Evolutionary conservation across 2,113 vertebrate genomes (phyloP).

Genomic region (Sakesphorus luctuosus): DNA sequence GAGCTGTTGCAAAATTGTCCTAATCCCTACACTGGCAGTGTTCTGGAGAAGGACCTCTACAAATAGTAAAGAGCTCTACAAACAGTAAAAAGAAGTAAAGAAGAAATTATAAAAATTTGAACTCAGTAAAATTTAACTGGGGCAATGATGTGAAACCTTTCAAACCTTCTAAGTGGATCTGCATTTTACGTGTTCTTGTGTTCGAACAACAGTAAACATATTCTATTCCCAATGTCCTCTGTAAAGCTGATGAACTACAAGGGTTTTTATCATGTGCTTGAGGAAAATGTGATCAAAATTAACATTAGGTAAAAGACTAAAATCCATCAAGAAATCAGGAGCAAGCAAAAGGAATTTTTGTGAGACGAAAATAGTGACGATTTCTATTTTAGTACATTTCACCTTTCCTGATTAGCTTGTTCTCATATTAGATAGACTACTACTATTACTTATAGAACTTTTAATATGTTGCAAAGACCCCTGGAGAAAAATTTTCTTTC

Average conservation of each 20-base stretch:
- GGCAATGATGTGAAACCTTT: background rate
- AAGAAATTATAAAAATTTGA: background rate
- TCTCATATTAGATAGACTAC: background rate
- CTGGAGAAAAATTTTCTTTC: background rate
- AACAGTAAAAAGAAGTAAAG: background rate
- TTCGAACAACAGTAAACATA: background rate
- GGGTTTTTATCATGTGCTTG: background rate
- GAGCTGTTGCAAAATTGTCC: background rate
- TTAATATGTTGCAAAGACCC: background rate
- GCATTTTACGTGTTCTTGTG: background rate
- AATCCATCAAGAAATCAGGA: background rate
- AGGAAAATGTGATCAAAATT: conserved; percentile 9
- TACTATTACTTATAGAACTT: background rate
- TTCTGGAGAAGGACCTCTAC: background rate
- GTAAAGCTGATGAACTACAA: background rate
- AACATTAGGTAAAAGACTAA: background rate
- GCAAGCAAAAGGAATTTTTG: background rate
- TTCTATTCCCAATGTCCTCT: background rate
- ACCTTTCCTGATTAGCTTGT: background rate
- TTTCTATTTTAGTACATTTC: background rate
- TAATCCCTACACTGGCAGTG: fast-evolving
- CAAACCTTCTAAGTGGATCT: background rate
- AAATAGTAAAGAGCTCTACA: background rate
- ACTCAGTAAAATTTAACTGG: background rate
- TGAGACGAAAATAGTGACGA: background rate